phyloP scores from a whole-genome alignment of 2,888 invertebrate species.

The Rhorus exstirpatorius region DNA sequence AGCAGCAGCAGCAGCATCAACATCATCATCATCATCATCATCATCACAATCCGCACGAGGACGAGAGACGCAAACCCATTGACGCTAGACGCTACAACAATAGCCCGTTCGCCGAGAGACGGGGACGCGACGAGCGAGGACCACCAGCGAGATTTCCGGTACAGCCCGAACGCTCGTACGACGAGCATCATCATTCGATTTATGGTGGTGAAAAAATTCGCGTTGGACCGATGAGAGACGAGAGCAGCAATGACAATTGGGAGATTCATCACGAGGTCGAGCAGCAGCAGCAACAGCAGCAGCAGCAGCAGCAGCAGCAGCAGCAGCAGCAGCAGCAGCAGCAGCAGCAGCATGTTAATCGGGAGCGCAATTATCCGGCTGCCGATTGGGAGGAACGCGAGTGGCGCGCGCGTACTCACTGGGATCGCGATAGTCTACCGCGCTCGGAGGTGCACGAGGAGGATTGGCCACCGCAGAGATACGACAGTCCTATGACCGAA shows the following conservation, averaged over 20 bases:
- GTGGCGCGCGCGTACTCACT: slow-evolving; percentile 82
- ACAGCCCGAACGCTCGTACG: slow-evolving; percentile 75
- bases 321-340: slow-evolving; percentile 73
- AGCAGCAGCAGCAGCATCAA: slow-evolving; percentile 73
- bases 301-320: slow-evolving; percentile 75
- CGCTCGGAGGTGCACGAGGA: slow-evolving; percentile 84
- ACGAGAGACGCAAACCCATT: slow-evolving; percentile 80
- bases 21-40: slow-evolving; percentile 78
- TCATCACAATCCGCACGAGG: slow-evolving; percentile 76
- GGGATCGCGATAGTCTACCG: slow-evolving; percentile 84
- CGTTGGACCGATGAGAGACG: slow-evolving; percentile 78
- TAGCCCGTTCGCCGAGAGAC: slow-evolving; percentile 86
- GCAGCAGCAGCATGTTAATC: slow-evolving; percentile 72
- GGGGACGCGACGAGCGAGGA: slow-evolving; percentile 85
- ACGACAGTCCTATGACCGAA: slow-evolving; percentile 82
- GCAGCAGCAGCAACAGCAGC: slow-evolving; percentile 68
- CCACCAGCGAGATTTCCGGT: slow-evolving; percentile 79
- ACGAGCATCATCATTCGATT: slow-evolving; percentile 79
- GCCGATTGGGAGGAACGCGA: slow-evolving; percentile 84
- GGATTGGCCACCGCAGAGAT: slow-evolving; percentile 82
- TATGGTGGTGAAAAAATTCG: slow-evolving; percentile 80
- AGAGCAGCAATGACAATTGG: slow-evolving; percentile 82
- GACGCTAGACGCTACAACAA: slow-evolving; percentile 82
- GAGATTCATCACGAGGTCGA: slow-evolving; percentile 83
- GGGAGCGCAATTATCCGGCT: slow-evolving; percentile 79